Evolutionary conservation across 2,797 vertebrate species (phyloP).

Genomic region (Lutra lutra): DNA sequence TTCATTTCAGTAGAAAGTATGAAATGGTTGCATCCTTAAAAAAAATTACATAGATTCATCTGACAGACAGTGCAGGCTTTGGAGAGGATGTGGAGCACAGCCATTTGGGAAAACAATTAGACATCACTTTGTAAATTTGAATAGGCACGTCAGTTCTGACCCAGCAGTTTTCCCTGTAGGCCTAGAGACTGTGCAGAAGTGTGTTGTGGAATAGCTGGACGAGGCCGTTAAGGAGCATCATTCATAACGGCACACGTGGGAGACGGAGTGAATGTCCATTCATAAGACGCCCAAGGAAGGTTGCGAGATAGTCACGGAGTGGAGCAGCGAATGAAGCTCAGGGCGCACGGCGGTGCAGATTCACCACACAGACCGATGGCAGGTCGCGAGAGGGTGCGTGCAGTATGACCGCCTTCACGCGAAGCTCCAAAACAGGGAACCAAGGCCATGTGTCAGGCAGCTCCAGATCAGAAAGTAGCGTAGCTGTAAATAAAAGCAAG

Average conservation of each 20-base stretch:
- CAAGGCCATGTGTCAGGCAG: accelerated
- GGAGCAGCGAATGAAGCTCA: background rate
- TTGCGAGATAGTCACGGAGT: background rate
- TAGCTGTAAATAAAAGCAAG: background rate
- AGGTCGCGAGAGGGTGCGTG: background rate
- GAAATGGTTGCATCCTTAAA: background rate
- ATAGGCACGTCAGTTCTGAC: background rate
- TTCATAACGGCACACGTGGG: background rate
- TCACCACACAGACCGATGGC: accelerated
- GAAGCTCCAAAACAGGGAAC: background rate
- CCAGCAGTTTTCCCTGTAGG: background rate
- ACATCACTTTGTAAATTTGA: background rate
- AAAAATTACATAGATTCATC: background rate
- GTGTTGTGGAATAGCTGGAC: accelerated
- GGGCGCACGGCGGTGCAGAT: accelerated
- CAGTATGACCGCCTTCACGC: background rate
- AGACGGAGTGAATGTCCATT: background rate
- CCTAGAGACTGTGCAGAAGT: background rate
- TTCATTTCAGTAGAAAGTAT: background rate
- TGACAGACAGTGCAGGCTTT: background rate
- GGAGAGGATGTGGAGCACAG: background rate
- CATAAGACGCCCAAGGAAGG: background rate
- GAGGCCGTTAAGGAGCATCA: no score
- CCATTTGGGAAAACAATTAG: background rate
- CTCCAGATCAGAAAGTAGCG: background rate